Evolutionary conservation across 2,888 invertebrate genomes (phyloP), one percentile per base, ranked within the genome.

Genomic region (Cataglyphis rosenhaueri): DNA sequence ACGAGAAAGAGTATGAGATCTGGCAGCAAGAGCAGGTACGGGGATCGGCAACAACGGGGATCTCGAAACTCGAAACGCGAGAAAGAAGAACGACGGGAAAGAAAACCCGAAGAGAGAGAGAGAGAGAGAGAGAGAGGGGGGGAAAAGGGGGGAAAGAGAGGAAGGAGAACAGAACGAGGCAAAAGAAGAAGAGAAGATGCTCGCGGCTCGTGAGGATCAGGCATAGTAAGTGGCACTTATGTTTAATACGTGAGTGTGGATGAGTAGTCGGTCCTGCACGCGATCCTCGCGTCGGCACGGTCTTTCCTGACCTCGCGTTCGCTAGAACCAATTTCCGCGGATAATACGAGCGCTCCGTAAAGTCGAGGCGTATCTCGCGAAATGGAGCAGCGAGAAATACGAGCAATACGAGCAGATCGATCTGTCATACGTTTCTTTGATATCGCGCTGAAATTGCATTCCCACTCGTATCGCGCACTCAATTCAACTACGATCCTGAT

Each of bases 161-260:
- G 55, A 79, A 70, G 52, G 64, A 78, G 70, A 66, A 48, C 44
- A 44, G 61, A 65, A 76, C 18, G 79, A 68, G 59, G 73, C 32
- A 57, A 71, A 70, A 78, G 64, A 66, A 48, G 65, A 62, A 52
- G 71, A 76, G 64, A 68, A 87, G 85, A 86, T 84, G 87, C 84
- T 88, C 86, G 89, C 86, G 87, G 90, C 88, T 86, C 86, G 89
- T 84, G 86, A 89, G 86, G 87, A 86, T 88, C 86, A 57, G 85
- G 88, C 88, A 91, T 89, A 86, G 86, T 92, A 92, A 92, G 91
- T 90, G 92, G 90, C 89, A 92, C 91, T 92, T 92, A 89, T 88
- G 89, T 90, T 92, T 91, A 90, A 92, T 92, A 92, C 90, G 90
- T 85, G 92, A 92, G 91, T 90, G 91, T 91, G 91, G 92, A 92